Percentiles rank a stretch among this genome's conserved stretches.
phyloP scores from a whole-genome alignment of 2,888 invertebrate genomes.

The Julus scanicus region DNA sequence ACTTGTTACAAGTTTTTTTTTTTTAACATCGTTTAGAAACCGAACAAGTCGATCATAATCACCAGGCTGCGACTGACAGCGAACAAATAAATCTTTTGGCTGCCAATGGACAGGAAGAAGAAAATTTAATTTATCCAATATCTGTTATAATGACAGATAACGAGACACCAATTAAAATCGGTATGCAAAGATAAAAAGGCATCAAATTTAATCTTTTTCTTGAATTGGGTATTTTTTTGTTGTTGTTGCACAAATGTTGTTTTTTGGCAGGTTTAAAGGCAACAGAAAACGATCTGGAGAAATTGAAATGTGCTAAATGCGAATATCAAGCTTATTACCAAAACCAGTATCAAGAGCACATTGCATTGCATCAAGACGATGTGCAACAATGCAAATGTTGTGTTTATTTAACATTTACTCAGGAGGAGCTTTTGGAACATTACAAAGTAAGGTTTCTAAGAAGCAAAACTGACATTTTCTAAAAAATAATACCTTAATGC shows the following conservation, averaged over 20 bases:
- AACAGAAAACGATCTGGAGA: slow-evolving; percentile 64
- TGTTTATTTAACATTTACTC: slow-evolving; percentile 60
- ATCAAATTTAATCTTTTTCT: slow-evolving; percentile 4
- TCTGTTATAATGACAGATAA: slow-evolving; percentile 45
- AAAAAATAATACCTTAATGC: no score
- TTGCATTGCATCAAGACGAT: slow-evolving; percentile 63
- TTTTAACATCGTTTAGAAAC: not conserved
- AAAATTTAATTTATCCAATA: slow-evolving; percentile 21
- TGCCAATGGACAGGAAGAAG: not conserved
- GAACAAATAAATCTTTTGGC: not conserved
- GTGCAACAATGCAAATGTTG: slow-evolving; percentile 64
- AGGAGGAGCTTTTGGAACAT: slow-evolving; percentile 64
- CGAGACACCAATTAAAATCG: slow-evolving; percentile 43
- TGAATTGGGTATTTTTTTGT: not conserved
- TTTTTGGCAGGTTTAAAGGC: slow-evolving; percentile 64
- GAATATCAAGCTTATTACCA: slow-evolving; percentile 65
- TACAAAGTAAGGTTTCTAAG: slow-evolving; percentile 63
- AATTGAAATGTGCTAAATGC: slow-evolving; percentile 65
- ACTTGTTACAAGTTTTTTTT: not conserved
- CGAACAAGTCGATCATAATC: not conserved
- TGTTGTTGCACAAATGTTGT: no score
- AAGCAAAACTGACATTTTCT: not conserved
- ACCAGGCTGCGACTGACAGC: not conserved
- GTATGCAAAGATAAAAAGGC: not conserved
- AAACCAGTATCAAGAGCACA: slow-evolving; percentile 66